A percentile compares a stretch with the other conserved stretches of the same genome.
Evolutionary conservation across 1,140 invertebrate genomes (phyloP).

Genomic region (Stegodyphus mimosarum): DNA sequence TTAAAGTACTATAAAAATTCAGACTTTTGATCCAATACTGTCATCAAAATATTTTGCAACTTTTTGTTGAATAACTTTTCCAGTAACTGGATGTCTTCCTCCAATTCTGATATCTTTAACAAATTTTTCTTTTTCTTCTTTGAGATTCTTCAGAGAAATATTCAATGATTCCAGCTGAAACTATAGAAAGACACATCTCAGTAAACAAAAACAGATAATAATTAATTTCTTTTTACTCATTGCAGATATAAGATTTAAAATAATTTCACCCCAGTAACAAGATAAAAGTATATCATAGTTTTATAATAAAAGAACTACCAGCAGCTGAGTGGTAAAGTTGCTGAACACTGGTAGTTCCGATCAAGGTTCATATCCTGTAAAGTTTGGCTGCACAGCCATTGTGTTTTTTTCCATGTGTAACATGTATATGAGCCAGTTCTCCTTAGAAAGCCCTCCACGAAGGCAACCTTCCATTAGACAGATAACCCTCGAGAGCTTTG

Average conservation of each 20-base stretch:
- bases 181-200: neutral
- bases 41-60: conserved; percentile 43
- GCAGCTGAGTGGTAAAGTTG: neutral
- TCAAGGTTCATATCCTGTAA: neutral
- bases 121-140: conserved; percentile 18
- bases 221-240: neutral
- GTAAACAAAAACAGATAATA: neutral
- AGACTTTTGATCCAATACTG: conserved; percentile 35
- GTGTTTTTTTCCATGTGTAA: no score
- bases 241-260: neutral
- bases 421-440: no score
- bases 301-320: neutral
- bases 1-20: no score
- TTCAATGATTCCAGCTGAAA: conserved; percentile 1
- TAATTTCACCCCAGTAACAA: neutral
- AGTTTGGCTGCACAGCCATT: neutral
- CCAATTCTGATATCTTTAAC: conserved; percentile 9
- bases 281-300: neutral
- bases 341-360: no score
- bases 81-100: conserved; percentile 33
- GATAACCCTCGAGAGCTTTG: no score
- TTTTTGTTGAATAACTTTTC: conserved; percentile 44
- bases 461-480: no score
- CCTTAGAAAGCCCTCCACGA: no score
- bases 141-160: conserved; percentile 7